These are phyloP conservation scores for Ornithorhynchus anatinus DNA, from an alignment of 2,113 vertebrate genomes.

Conservation along the genomic window DNA sequence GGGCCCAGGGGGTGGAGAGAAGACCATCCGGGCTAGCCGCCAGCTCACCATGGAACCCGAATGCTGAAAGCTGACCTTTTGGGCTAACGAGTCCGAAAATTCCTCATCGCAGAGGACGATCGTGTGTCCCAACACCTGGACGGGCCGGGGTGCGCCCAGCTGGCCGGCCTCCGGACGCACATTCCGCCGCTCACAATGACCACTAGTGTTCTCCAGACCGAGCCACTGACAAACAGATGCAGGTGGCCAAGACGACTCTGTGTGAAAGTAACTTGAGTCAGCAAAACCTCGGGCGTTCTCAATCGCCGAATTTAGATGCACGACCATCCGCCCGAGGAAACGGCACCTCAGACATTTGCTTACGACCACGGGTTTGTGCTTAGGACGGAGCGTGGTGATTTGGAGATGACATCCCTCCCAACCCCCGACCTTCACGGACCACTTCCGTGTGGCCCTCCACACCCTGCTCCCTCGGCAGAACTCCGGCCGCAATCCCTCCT, in stretches of 20 bases:
- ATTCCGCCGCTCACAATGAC: conserved; percentile 88
- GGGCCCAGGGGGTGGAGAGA: too few relatives aligned
- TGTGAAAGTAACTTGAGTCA: conserved; percentile 73
- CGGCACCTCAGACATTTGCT: conserved; percentile 44
- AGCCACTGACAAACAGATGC: conserved; percentile 84
- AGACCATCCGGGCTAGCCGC: too few relatives aligned
- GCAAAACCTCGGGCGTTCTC: conserved; percentile 72
- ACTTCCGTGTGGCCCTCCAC: too few relatives aligned
- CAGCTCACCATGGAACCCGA: too few relatives aligned
- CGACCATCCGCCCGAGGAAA: conserved; percentile 25
- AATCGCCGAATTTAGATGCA: conserved; percentile 64
- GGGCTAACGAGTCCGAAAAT: conserved; percentile 44
- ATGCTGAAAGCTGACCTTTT: too few relatives aligned
- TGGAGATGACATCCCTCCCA: too few relatives aligned
- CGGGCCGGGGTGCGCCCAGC: conserved; percentile 75
- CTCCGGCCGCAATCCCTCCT: too few relatives aligned
- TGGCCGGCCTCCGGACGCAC: conserved; percentile 81
- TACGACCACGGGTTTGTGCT: not conserved
- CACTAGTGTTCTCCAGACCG: conserved; percentile 77
- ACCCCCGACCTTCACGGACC: too few relatives aligned
- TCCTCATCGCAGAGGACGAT: conserved; percentile 62
- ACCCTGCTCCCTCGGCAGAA: too few relatives aligned
- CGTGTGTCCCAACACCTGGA: conserved; percentile 80
- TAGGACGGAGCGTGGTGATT: not conserved
- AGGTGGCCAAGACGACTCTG: conserved; percentile 74